Conservation (phyloP, 1,140 invertebrate genomes). For the Ganaspis sp. region DNA sequence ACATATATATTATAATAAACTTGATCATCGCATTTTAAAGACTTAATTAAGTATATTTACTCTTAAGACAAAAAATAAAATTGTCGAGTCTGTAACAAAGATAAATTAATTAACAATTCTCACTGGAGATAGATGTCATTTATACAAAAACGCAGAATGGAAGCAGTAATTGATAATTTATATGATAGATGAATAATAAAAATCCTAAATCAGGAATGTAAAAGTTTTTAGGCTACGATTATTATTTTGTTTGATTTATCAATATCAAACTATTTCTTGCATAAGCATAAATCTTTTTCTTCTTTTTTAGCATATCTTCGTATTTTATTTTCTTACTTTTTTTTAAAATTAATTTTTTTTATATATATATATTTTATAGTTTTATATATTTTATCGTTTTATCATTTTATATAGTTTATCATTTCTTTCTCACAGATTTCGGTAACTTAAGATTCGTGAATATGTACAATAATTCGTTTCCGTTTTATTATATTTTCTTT, state of each 20-base stretch:
- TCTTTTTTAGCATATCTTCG: no score
- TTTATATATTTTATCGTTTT: background rate
- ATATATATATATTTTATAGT: background rate
- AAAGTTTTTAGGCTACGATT: no score
- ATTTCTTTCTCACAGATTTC: background rate
- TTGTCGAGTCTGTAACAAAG: background rate
- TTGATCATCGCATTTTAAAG: background rate
- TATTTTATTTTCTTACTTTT: no score
- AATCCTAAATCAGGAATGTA: no score
- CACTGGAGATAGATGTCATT: background rate
- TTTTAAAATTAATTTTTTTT: no score
- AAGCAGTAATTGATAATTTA: no score
- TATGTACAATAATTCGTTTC: background rate
- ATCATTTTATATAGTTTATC: background rate
- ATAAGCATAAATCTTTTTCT: no score
- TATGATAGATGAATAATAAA: no score
- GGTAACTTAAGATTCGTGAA: background rate
- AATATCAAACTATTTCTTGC: no score
- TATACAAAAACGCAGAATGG: background rate
- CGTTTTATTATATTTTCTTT: conserved; percentile 36
- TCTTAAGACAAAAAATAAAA: background rate
- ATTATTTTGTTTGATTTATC: no score
- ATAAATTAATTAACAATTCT: background rate
- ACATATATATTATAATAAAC: no score
- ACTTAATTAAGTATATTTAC: background rate